These are phyloP conservation scores for Anadara kagoshimensis DNA, from an alignment of 1,140 invertebrate species.

Conservation along the genomic window DNA sequence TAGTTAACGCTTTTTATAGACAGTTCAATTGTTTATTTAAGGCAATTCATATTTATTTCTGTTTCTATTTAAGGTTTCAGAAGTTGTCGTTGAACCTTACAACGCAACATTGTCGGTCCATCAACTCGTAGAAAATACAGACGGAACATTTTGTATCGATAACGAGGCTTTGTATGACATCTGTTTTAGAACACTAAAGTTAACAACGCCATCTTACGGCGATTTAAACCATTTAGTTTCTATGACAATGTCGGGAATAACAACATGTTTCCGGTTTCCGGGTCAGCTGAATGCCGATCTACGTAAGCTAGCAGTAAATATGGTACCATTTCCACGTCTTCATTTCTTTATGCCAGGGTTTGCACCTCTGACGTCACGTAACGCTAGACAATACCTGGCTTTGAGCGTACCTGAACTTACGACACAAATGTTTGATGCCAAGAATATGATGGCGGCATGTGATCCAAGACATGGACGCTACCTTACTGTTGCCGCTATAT, in stretches of 20 bases:
- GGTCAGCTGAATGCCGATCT: constrained; percentile 91
- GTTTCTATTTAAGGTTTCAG: constrained; percentile 68
- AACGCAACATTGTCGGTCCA: constrained; percentile 83
- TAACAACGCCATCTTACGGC: constrained; percentile 80
- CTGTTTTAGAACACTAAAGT: constrained; percentile 87
- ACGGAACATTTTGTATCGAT: constrained; percentile 87
- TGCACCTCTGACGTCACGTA: constrained; percentile 80
- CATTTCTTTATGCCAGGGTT: constrained; percentile 90
- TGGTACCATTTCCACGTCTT: constrained; percentile 81
- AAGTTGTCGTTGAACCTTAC: constrained; percentile 79
- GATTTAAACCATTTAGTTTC: constrained; percentile 78
- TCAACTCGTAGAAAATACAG: constrained; percentile 83
- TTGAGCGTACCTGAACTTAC: constrained; percentile 82
- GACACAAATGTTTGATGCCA: constrained; percentile 82
- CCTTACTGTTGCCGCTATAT: constrained; percentile 89
- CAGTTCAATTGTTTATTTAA: too few species aligned
- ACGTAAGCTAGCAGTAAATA: constrained; percentile 89
- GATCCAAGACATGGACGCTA: constrained; percentile 81
- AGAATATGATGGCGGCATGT: constrained; percentile 87
- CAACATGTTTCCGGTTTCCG: constrained; percentile 81
- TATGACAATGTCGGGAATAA: constrained; percentile 83
- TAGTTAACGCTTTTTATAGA: too few species aligned
- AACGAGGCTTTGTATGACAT: constrained; percentile 81
- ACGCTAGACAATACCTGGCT: constrained; percentile 76
- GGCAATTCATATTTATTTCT: not conserved